Conservation (phyloP, 2,797 vertebrate species). For the Picus viridis region DNA sequence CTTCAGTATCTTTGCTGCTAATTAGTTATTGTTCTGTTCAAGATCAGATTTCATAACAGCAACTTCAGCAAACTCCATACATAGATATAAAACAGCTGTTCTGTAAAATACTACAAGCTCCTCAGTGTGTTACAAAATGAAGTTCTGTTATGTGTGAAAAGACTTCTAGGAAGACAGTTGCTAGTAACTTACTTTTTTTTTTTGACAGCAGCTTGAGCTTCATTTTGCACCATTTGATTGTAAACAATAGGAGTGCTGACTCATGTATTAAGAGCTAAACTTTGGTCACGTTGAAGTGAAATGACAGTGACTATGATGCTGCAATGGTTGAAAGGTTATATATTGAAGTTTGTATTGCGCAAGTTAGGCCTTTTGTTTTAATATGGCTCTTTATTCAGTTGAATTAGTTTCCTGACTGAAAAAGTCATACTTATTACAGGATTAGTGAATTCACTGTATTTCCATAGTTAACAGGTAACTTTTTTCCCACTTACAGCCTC, state of each 20-base stretch:
- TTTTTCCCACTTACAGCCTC: background rate
- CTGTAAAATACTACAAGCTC: background rate
- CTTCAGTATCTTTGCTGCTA: background rate
- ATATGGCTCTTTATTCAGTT: background rate
- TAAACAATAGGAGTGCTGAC: background rate
- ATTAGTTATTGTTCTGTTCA: background rate
- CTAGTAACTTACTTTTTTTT: background rate
- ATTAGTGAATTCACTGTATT: background rate
- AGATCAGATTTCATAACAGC: background rate
- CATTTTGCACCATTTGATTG: background rate
- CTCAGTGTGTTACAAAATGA: background rate
- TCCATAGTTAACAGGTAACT: background rate
- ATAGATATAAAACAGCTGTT: background rate
- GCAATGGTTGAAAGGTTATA: rapidly evolving
- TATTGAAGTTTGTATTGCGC: background rate
- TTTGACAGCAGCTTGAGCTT: background rate
- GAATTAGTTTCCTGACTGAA: background rate
- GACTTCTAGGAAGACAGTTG: background rate
- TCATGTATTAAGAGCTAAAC: background rate
- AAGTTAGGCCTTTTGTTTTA: background rate
- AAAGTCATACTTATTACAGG: background rate
- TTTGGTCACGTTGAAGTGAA: background rate
- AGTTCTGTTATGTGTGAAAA: background rate
- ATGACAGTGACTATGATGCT: background rate
- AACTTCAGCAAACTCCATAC: background rate